Evolutionary conservation across 2,888 invertebrate genomes (phyloP).

Genomic region (Mylabris sibirica): DNA sequence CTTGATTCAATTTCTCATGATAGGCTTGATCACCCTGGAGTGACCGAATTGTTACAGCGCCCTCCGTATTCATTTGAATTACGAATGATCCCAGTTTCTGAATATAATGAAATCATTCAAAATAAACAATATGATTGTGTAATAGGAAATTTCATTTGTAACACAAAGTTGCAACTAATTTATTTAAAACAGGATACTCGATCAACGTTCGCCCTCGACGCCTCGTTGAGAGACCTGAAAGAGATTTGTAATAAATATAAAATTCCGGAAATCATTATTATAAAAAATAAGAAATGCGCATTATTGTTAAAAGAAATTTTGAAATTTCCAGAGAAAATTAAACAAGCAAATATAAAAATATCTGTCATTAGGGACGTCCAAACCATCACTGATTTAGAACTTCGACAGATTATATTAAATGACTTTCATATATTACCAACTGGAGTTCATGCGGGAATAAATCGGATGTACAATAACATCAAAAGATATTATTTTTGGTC

Average conservation of each 20-base stretch:
- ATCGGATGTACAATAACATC: constrained; percentile 31
- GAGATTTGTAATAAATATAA: constrained; percentile 23
- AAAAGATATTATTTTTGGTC: constrained; percentile 32
- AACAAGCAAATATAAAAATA: constrained; percentile 26
- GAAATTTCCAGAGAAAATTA: neutral
- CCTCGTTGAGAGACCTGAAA: constrained; percentile 27
- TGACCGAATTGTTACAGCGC: constrained; percentile 30
- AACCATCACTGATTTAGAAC: constrained; percentile 21
- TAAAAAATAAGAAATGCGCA: constrained; percentile 20
- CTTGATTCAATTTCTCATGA: neutral
- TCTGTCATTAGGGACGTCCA: constrained; percentile 22
- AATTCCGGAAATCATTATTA: constrained; percentile 19
- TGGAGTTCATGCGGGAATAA: constrained; percentile 35
- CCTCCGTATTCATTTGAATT: constrained; percentile 28
- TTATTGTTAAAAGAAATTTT: neutral
- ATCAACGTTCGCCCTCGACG: constrained; percentile 22
- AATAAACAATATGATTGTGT: neutral
- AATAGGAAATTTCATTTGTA: neutral
- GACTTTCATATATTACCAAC: constrained; percentile 36
- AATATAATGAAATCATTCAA: neutral
- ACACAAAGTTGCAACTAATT: neutral
- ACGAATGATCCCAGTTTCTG: neutral
- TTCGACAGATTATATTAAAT: constrained; percentile 31
- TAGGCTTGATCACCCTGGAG: constrained; percentile 24
- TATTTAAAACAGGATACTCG: constrained; percentile 21